These are phyloP conservation scores for Gopherus evgoodei DNA, from an alignment of 2,113 vertebrate genomes.

Conservation along the genomic window DNA sequence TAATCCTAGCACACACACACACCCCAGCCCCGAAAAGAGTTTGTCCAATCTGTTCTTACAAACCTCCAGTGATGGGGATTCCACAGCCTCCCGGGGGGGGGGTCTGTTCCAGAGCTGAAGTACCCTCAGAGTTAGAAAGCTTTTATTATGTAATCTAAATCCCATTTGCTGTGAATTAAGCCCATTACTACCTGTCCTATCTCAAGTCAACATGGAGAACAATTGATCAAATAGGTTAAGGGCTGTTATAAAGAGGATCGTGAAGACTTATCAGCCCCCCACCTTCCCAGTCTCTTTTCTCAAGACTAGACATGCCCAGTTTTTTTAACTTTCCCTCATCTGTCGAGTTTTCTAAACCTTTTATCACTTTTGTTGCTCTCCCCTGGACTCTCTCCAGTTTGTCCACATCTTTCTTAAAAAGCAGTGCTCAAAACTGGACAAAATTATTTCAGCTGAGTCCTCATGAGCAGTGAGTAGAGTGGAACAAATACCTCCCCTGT, in stretches of 20 bases:
- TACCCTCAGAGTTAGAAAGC: background rate
- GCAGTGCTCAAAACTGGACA: background rate
- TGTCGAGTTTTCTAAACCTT: background rate
- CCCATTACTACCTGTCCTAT: background rate
- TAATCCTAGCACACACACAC: background rate
- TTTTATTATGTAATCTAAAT: background rate
- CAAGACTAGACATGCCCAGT: background rate
- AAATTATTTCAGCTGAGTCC: background rate
- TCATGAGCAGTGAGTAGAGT: background rate
- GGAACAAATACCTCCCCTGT: background rate
- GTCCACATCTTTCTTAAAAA: background rate
- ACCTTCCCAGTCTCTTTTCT: background rate
- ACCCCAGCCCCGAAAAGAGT: background rate
- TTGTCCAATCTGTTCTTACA: background rate
- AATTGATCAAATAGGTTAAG: background rate
- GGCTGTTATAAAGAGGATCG: too few species aligned
- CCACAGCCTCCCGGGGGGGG: too few species aligned
- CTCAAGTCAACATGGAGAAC: background rate
- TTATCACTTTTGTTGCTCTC: background rate
- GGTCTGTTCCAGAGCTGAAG: background rate
- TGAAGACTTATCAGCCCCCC: background rate
- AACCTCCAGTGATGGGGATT: too few species aligned
- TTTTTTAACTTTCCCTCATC: background rate
- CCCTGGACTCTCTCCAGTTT: background rate
- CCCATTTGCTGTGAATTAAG: background rate